These are phyloP conservation scores for Sphaerophoria rueppellii DNA, from an alignment of 2,888 invertebrate genomes.

Conservation along the genomic window DNA sequence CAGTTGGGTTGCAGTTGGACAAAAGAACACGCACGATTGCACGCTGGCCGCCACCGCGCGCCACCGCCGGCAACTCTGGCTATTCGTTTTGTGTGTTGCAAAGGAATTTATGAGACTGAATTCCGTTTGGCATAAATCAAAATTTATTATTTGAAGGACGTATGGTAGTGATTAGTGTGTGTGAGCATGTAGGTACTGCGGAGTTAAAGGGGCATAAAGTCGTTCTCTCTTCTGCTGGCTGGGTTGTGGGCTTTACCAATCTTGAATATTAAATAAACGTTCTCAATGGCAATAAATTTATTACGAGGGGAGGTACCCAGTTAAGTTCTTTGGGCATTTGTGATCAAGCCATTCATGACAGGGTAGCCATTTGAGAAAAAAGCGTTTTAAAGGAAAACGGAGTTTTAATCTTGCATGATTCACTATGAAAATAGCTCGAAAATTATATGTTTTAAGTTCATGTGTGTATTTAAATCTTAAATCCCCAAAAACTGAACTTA, in stretches of 20 bases:
- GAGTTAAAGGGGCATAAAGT: too few species aligned
- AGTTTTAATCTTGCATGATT: too few species aligned
- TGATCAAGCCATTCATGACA: too few species aligned
- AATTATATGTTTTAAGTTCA: too few species aligned
- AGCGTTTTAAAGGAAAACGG: too few species aligned
- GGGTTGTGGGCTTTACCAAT: neutral
- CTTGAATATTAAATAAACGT: constrained; percentile 1
- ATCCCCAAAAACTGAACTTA: too few species aligned
- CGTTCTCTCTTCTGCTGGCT: neutral
- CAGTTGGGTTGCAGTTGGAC: constrained; percentile 31
- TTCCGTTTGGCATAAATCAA: constrained; percentile 77
- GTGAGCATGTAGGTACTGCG: neutral
- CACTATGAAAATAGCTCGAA: too few species aligned
- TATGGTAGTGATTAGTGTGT: constrained; percentile 29
- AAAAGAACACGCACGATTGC: constrained; percentile 67
- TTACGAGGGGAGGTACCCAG: neutral
- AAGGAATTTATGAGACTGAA: constrained; percentile 76
- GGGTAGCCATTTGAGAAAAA: too few species aligned
- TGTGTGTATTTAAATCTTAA: too few species aligned
- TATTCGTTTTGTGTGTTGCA: neutral
- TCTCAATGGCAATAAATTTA: neutral
- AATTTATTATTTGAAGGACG: constrained; percentile 69
- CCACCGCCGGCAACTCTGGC: too few species aligned
- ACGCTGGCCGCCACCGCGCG: constrained; percentile 15
- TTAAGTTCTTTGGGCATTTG: neutral